phyloP scores from a whole-genome alignment of 2,888 invertebrate genomes.

The Conus canariensis region DNA sequence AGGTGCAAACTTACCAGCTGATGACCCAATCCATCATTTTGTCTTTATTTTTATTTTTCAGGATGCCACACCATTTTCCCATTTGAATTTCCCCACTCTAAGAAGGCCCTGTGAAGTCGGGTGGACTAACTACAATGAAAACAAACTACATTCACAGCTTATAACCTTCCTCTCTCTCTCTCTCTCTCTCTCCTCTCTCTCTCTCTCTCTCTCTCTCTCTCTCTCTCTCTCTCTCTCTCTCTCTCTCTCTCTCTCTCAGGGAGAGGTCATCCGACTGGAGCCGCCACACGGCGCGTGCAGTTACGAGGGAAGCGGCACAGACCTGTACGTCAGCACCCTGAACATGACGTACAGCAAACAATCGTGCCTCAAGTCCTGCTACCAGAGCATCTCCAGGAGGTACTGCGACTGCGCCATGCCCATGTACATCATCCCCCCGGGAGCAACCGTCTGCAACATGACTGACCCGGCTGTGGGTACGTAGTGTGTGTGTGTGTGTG shows the following conservation, averaged over 20 bases:
- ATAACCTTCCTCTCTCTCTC: background rate
- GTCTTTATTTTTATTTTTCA: no score
- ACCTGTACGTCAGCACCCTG: constrained; percentile 57
- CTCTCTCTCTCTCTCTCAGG: constrained; percentile 49
- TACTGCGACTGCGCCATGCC: constrained; percentile 73
- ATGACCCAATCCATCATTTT: no score
- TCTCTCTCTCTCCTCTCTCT: background rate
- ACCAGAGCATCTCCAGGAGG: constrained; percentile 68
- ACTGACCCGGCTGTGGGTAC: constrained; percentile 27
- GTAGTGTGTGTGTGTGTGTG: background rate
- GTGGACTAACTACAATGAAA: no score
- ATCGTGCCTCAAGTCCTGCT: constrained; percentile 78
- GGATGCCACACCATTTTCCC: no score
- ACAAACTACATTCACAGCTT: no score
- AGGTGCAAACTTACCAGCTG: no score
- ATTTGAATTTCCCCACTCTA: no score
- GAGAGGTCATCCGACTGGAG: constrained; percentile 65
- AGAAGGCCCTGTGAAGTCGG: no score
- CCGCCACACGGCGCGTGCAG: constrained; percentile 76
- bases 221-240: background rate
- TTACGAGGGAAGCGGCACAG: constrained; percentile 48
- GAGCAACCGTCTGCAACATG: constrained; percentile 56
- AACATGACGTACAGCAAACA: constrained; percentile 69
- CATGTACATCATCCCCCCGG: constrained; percentile 56
- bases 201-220: background rate